A percentile compares a stretch with the other conserved stretches of the same genome.
phyloP scores from a whole-genome alignment of 2,888 invertebrate genomes.

The Drosophila pegasa region DNA sequence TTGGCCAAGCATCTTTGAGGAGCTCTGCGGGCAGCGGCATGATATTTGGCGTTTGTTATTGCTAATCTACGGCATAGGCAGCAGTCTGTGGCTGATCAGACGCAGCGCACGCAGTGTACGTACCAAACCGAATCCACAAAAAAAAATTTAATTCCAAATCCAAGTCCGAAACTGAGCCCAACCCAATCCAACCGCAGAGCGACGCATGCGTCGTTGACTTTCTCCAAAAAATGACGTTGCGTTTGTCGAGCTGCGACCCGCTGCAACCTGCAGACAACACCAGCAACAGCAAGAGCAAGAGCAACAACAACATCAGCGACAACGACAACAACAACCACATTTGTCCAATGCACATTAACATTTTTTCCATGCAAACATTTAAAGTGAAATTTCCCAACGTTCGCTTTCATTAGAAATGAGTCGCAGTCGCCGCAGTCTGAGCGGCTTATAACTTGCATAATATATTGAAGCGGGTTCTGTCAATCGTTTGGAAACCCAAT shows the following conservation, averaged over 20 bases:
- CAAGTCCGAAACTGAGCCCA: constrained; percentile 38
- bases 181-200: constrained; percentile 35
- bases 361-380: constrained; percentile 61
- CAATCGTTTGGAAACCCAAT: constrained; percentile 31
- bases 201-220: constrained; percentile 51
- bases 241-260: constrained; percentile 54
- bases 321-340: constrained; percentile 53
- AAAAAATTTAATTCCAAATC: constrained; percentile 34
- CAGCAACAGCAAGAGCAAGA: constrained; percentile 34
- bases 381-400: constrained; percentile 74
- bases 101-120: constrained; percentile 74
- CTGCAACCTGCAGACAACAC: constrained; percentile 61
- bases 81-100: constrained; percentile 69
- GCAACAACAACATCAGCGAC: constrained; percentile 21
- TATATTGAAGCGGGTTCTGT: constrained; percentile 52
- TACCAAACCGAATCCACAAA: constrained; percentile 44
- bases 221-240: constrained; percentile 78
- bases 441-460: constrained; percentile 45
- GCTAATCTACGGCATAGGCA: constrained; percentile 75
- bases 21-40: constrained; percentile 60
- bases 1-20: constrained; percentile 60
- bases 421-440: constrained; percentile 18
- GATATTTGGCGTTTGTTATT: constrained; percentile 80
- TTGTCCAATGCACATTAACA: constrained; percentile 73
- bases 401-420: constrained; percentile 78